These are phyloP conservation scores for Oasisia sp. DNA, from an alignment of 2,888 invertebrate genomes.

Conservation along the genomic window DNA sequence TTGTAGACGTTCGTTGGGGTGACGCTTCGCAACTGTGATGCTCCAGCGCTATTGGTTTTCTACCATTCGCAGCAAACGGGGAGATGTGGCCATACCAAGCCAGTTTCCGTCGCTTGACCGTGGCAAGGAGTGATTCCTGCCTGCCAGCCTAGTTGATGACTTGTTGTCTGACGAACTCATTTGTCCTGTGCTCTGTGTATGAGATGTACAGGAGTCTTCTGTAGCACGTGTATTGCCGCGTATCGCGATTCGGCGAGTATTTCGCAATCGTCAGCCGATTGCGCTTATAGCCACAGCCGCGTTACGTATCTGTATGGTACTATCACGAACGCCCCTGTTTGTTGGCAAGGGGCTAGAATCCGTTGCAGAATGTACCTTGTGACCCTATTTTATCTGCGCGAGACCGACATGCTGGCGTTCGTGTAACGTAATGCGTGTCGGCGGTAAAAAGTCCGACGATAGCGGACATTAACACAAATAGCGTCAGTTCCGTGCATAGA, in stretches of 20 bases:
- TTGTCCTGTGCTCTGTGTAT: too few relatives aligned
- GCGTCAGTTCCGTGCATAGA: background rate
- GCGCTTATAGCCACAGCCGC: background rate
- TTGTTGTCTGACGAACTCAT: too few relatives aligned
- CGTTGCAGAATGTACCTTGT: background rate
- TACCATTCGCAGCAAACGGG: too few relatives aligned
- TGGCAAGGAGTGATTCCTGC: too few relatives aligned
- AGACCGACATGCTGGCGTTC: background rate
- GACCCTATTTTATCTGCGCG: background rate
- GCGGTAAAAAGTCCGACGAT: background rate
- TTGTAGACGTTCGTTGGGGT: too few relatives aligned
- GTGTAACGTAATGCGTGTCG: constrained; percentile 12
- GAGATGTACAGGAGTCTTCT: too few relatives aligned
- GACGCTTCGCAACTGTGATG: too few relatives aligned
- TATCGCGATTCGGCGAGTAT: background rate
- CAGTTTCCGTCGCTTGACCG: too few relatives aligned
- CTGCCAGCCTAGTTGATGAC: too few relatives aligned
- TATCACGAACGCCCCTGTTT: background rate
- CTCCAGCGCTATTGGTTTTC: too few relatives aligned
- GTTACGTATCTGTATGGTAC: background rate
- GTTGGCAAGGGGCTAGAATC: background rate
- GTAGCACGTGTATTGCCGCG: too few relatives aligned
- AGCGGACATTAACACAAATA: background rate
- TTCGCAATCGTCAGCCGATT: background rate
- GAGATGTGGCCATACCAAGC: too few relatives aligned